Evolutionary conservation across 1,140 invertebrate species (phyloP).

Genomic region (Helicoverpa armigera): DNA sequence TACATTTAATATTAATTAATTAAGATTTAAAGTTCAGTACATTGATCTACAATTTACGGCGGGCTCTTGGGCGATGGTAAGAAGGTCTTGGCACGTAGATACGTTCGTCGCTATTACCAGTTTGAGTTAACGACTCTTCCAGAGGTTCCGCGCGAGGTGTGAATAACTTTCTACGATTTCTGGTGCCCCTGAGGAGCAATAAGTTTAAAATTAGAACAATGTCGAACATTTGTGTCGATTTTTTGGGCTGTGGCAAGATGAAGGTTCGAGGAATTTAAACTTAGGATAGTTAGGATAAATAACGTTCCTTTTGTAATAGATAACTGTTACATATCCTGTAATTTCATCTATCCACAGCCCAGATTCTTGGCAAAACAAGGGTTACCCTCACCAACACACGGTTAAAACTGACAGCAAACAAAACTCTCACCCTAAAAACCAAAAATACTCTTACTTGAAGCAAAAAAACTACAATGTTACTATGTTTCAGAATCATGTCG

Average conservation of each 20-base stretch:
- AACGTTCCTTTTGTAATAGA: too few species aligned
- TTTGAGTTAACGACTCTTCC: conserved; percentile 64
- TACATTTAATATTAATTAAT: conserved; percentile 32
- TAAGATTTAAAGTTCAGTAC: not conserved
- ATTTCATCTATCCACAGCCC: not conserved
- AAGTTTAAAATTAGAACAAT: conserved; percentile 3
- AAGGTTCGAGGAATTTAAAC: not conserved
- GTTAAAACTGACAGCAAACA: not conserved
- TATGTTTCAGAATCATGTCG: conserved; percentile 18
- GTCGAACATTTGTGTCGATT: not conserved
- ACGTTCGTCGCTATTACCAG: conserved; percentile 66
- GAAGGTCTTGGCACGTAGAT: conserved; percentile 73
- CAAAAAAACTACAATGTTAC: not conserved
- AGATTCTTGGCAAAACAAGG: not conserved
- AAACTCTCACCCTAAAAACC: not conserved
- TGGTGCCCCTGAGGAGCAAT: conserved; percentile 62
- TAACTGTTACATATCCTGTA: too few species aligned
- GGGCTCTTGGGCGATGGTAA: conserved; percentile 70
- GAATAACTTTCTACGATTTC: conserved; percentile 78
- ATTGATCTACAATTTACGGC: conserved; percentile 68
- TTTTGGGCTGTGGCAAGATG: not conserved
- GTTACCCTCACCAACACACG: conserved; percentile 17
- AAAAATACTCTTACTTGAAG: conserved; percentile 10
- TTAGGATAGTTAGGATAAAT: too few species aligned
- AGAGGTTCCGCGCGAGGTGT: conserved; percentile 76